Conservation (phyloP, 2,113 vertebrate species). For the Menidia beryllina region DNA sequence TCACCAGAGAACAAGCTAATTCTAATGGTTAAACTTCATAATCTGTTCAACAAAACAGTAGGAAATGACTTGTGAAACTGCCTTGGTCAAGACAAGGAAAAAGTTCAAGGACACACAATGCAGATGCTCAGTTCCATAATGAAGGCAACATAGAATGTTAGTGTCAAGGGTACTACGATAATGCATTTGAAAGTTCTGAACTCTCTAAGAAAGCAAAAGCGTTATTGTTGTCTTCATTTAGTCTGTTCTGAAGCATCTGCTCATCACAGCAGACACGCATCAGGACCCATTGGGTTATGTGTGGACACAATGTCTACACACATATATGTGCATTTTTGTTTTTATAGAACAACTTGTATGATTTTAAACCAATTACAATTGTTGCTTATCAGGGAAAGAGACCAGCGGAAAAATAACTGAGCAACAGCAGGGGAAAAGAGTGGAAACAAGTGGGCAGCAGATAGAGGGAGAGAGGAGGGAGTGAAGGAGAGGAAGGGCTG, state of each 20-base stretch:
- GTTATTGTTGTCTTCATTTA: slow-evolving; percentile 43
- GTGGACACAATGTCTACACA: not conserved
- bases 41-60: no score
- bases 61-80: no score
- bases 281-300: slow-evolving; percentile 14
- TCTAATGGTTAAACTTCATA: not conserved
- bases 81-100: not conserved
- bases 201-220: not conserved
- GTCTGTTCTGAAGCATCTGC: slow-evolving; percentile 69
- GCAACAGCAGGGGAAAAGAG: slow-evolving; percentile 4
- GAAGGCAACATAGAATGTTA: not conserved
- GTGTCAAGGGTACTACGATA: not conserved
- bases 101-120: slow-evolving; percentile 5
- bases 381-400: slow-evolving; percentile 49
- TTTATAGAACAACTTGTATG: slow-evolving; percentile 6
- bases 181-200: not conserved
- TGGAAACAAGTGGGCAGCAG: slow-evolving; percentile 39
- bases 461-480: slow-evolving; percentile 29
- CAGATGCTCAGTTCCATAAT: not conserved
- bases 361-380: slow-evolving; percentile 36
- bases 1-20: not conserved
- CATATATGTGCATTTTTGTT: slow-evolving; percentile 1
- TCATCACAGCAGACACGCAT: slow-evolving; percentile 52
- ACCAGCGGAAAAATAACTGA: slow-evolving; percentile 27
- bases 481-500: slow-evolving; percentile 38